Evolutionary conservation across 2,888 invertebrate species (phyloP), one percentile per base, ranked within the genome.

Genomic region (Pterostichus niger): DNA sequence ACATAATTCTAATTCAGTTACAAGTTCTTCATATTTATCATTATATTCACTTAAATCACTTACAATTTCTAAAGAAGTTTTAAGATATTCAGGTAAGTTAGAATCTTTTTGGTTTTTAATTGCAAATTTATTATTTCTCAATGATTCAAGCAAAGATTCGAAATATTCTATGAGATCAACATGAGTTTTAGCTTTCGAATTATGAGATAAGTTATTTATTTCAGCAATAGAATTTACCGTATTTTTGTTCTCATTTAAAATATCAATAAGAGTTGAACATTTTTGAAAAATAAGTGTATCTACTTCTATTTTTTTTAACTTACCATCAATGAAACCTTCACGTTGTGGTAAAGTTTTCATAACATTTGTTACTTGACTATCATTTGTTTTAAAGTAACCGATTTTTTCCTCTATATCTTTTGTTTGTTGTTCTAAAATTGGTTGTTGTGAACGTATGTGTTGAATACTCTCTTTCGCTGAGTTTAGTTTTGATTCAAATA

Each of bases 341-440:
- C 75, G 40, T 49, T 82, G 75, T 24, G 56, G 40, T 9, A 35
- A 44, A 54, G 13, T 59, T 61, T 83, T 24, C 6, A 84, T 17
- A 15, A 40, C 68, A 31, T 17, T 31, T 56, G 77, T 54, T 5
- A 76, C 77, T 6, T 40, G 15, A 15, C 56, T 52, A 59, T 64
- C 75, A 44, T 79, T 75, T 17, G 73, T 40, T 71, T 80, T 49
- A 64, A 68, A 71, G 59, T 87, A 82, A 10, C 33, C 11, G 7
- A 87, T 84, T 84, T 87, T 86, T 68, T 85, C 81, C 54, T 86
- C 82, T 9, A 87, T 80, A 33, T 84, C 84, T 44, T 73, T 31
- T 49, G 83, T 31, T 52, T 64, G 52, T 61, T 85, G 24, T 83
- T 86, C 84, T 31, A 85, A 49, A 71, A 85, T 76, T 5, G 79